phyloP scores from a whole-genome alignment of 1,140 invertebrate genomes.

The Bombus huntii region DNA sequence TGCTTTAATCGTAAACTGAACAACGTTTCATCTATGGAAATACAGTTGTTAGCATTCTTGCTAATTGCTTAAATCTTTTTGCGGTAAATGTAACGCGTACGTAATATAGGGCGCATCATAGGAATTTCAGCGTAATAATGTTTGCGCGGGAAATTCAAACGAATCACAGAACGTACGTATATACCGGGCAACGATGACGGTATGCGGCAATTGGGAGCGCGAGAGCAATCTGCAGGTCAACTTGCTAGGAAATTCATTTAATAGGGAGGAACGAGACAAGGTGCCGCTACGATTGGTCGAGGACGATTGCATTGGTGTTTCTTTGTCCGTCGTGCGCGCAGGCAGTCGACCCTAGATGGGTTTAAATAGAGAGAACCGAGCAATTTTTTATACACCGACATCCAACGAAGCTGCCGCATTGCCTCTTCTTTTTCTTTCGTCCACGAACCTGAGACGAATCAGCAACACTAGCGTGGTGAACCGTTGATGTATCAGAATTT shows the following conservation, averaged over 20 bases:
- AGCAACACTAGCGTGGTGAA: not conserved
- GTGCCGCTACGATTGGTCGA: slow-evolving; percentile 26
- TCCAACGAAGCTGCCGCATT: not conserved
- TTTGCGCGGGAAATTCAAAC: not conserved
- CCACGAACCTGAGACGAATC: not conserved
- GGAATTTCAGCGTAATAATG: not conserved
- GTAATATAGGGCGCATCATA: not conserved
- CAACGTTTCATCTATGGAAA: no score
- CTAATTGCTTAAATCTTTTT: not conserved
- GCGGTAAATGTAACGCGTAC: not conserved
- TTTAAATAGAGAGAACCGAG: not conserved
- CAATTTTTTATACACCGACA: not conserved
- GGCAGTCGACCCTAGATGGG: not conserved
- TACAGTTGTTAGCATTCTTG: not conserved
- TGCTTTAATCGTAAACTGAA: not conserved
- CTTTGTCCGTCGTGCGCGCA: not conserved
- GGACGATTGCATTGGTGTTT: slow-evolving; percentile 5
- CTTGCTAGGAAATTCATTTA: slow-evolving; percentile 52
- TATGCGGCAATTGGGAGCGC: slow-evolving; percentile 48
- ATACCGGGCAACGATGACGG: not conserved
- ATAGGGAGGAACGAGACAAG: slow-evolving; percentile 25
- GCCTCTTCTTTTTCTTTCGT: not conserved
- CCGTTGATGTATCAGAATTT: not conserved
- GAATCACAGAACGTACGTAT: not conserved
- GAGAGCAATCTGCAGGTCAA: slow-evolving; percentile 57